phyloP scores from a whole-genome alignment of 2,888 invertebrate genomes.

The Agriotes lineatus region DNA sequence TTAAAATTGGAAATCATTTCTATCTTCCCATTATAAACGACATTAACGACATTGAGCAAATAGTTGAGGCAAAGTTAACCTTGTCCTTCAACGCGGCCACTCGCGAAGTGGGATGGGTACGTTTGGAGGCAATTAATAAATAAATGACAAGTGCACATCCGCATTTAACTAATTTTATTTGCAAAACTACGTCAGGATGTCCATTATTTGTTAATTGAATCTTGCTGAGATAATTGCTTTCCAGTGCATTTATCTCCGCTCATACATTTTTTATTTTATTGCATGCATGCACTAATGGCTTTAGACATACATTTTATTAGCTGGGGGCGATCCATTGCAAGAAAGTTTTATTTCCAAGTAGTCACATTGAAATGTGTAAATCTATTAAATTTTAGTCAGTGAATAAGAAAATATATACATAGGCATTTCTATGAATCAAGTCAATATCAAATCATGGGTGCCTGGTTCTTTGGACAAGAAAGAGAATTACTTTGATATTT shows the following conservation, averaged over 20 bases:
- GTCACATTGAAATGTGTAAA: too few relatives aligned
- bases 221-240: slow-evolving; percentile 44
- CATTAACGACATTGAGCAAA: neutral
- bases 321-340: too few relatives aligned
- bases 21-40: too few relatives aligned
- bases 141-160: slow-evolving; percentile 47
- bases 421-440: too few relatives aligned
- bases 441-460: too few relatives aligned
- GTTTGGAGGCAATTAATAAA: slow-evolving; percentile 44
- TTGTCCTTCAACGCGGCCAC: neutral
- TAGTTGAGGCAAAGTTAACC: neutral
- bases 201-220: slow-evolving; percentile 59
- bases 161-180: slow-evolving; percentile 49
- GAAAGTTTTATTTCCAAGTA: too few relatives aligned
- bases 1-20: too few relatives aligned
- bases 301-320: neutral
- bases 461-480: too few relatives aligned
- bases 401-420: too few relatives aligned
- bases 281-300: neutral
- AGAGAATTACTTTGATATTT: too few relatives aligned
- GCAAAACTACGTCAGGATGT: slow-evolving; percentile 60
- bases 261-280: neutral
- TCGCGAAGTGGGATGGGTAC: neutral
- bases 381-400: too few relatives aligned
- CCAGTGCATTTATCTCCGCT: neutral